A percentile compares a stretch with the other conserved stretches of the same genome.
These are phyloP conservation scores for Atherix ibis DNA, from an alignment of 2,888 invertebrate species.

Conservation along the genomic window DNA sequence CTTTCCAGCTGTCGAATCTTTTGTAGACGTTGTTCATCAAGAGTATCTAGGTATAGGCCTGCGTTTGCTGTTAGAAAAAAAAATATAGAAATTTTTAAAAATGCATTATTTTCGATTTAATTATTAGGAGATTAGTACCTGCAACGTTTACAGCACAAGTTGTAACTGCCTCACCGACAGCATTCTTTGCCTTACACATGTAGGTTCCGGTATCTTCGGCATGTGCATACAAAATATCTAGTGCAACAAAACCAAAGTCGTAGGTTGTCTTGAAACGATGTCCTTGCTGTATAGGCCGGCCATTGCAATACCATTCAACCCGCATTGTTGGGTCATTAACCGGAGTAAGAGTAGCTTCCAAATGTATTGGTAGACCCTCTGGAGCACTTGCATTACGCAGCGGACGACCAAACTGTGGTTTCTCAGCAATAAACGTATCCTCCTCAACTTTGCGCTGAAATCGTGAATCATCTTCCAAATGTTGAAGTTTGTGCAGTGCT, in stretches of 20 bases:
- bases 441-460: conserved; percentile 56
- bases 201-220: conserved; percentile 95
- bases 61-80: conserved; percentile 46
- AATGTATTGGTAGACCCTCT: conserved; percentile 77
- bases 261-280: conserved; percentile 92
- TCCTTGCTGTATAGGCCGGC: conserved; percentile 78
- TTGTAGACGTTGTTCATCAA: conserved; percentile 77
- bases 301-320: conserved; percentile 97
- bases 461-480: conserved; percentile 72
- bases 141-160: conserved; percentile 78
- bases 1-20: conserved; percentile 77
- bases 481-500: conserved; percentile 79
- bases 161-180: conserved; percentile 88
- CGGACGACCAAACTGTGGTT: conserved; percentile 78
- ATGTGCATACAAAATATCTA: conserved; percentile 92
- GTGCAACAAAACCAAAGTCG: conserved; percentile 93
- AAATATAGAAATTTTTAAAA: conserved; percentile 5
- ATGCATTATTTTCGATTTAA: background rate
- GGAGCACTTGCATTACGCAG: conserved; percentile 70
- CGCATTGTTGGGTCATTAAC: conserved; percentile 97
- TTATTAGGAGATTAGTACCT: conserved; percentile 41
- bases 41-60: conserved; percentile 70
- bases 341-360: conserved; percentile 90
- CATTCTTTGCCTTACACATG: conserved; percentile 90
- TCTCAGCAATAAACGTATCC: conserved; percentile 62